Conservation (phyloP, 2,797 vertebrate genomes). For the Syncerus caffer region DNA sequence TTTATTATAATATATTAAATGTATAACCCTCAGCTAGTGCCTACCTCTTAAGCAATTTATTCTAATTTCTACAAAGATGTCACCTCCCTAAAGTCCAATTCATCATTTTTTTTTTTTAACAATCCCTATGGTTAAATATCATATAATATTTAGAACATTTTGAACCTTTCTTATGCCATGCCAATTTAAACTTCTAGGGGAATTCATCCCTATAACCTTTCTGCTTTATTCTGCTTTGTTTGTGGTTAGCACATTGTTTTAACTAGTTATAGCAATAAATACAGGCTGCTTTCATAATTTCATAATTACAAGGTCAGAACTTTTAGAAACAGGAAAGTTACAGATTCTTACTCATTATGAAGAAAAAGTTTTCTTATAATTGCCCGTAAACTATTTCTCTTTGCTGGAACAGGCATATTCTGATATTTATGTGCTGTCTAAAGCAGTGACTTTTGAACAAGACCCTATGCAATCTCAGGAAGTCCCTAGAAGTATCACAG, state of each 20-base stretch:
- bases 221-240: background rate
- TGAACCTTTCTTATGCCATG: background rate
- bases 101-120: background rate
- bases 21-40: background rate
- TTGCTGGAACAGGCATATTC: background rate
- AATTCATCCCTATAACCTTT: background rate
- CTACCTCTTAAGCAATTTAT: background rate
- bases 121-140: background rate
- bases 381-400: background rate
- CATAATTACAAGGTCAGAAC: background rate
- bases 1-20: conserved; percentile 14
- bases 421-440: background rate
- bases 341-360: background rate
- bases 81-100: background rate
- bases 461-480: background rate
- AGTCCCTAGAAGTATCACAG: background rate
- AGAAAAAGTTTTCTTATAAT: background rate
- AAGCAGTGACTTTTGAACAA: background rate
- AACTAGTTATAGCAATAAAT: background rate
- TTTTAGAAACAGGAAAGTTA: background rate
- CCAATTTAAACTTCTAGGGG: background rate
- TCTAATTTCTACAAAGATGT: conserved; percentile 20
- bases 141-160: background rate
- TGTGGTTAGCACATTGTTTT: background rate
- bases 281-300: background rate